Evolutionary conservation across 2,113 vertebrate genomes (phyloP), one percentile per base, ranked within the genome.

Genomic region (Catagonus wagneri): DNA sequence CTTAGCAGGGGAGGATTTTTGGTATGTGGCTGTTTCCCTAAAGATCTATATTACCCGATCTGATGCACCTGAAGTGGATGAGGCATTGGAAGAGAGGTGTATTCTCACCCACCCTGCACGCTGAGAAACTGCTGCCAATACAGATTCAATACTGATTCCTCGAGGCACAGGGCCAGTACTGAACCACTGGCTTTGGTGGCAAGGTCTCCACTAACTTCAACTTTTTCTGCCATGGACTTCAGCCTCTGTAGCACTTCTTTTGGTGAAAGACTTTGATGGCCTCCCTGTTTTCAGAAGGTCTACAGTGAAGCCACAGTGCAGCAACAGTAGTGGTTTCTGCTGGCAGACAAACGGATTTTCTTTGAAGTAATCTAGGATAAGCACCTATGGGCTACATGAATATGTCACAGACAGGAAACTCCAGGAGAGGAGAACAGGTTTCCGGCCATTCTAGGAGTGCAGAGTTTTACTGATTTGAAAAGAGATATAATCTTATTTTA

Each of bases 391-490:
- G 29, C 14, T 92, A 90, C 75, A 56, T 79, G 50, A 90, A 76
- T 63, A 23, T 74, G 16, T 90, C 23, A 79, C 15, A 75, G 60
- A 52, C n/a, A 96, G 83, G 29, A 90, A 89, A 76, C 4, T 9
- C 32, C 54, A 75, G 27, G 61, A 74, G 29, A 78, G 58, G 39
- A 93, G 66, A 91, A 83, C 78, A 20, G n/a, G 83, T 88, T 88
- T 66, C 78, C 44, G 86, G 36, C 15, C 12, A 19, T 68, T 90
- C 34, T 75, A 29, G 66, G 56, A 75, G 16, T 78, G 4, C 20
- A 72, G 50, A 89, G 76, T 76, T 95, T 90, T 81, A 88, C 25
- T 94, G n/a, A 87, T 79, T 68, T 87, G 25, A 83, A 95, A 90
- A 44, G 20, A 95, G 20, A 27, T 78, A 60, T 50, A 1, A 80